A percentile compares a stretch with the other conserved stretches of the same genome.
Evolutionary conservation across 2,113 vertebrate genomes (phyloP).

Genomic region (Megaleporinus macrocephalus): DNA sequence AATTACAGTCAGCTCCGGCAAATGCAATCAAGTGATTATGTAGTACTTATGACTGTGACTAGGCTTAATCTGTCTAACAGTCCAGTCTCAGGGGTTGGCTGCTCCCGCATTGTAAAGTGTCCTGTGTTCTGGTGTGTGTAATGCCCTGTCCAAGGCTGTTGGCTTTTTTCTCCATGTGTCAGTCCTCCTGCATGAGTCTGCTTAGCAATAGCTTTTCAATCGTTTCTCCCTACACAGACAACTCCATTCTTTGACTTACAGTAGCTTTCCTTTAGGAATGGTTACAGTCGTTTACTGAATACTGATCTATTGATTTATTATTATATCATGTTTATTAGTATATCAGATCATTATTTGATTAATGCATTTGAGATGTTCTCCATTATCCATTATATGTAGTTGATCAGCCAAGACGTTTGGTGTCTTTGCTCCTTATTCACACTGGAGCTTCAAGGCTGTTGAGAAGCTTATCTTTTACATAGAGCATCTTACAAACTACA

Average conservation of each 20-base stretch:
- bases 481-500: too few species aligned
- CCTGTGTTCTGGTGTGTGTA: slow-evolving; percentile 12
- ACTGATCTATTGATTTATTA: slow-evolving; percentile 10
- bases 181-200: slow-evolving; percentile 26
- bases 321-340: too few species aligned
- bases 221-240: neutral
- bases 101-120: neutral
- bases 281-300: slow-evolving; percentile 8
- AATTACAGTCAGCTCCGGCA: too few species aligned
- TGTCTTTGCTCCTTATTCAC: neutral
- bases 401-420: neutral
- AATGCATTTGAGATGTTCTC: neutral
- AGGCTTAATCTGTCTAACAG: neutral
- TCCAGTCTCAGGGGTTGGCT: neutral
- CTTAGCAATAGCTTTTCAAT: neutral
- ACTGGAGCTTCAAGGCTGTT: too few species aligned
- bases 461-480: too few species aligned
- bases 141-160: slow-evolving; percentile 4
- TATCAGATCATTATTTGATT: slow-evolving; percentile 10
- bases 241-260: slow-evolving; percentile 22
- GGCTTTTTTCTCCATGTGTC: neutral
- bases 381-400: neutral
- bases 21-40: too few species aligned
- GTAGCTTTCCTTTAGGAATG: neutral
- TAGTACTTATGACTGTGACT: neutral